A percentile compares a stretch with the other conserved stretches of the same genome.
These are phyloP conservation scores for Epinotia nisella DNA, from an alignment of 2,888 invertebrate genomes.

Conservation along the genomic window DNA sequence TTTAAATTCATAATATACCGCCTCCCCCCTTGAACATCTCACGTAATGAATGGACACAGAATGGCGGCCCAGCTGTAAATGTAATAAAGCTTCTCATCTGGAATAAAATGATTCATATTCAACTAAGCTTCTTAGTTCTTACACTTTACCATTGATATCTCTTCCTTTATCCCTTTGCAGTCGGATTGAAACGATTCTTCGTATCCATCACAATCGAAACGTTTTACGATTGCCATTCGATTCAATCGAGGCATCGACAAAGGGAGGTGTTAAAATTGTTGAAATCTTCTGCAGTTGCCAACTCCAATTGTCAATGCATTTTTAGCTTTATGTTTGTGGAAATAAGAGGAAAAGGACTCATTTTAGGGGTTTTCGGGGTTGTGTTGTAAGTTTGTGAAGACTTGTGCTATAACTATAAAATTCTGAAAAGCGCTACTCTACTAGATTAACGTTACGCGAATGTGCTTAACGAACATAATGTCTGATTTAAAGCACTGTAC, in stretches of 20 bases:
- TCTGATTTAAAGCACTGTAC: too few relatives aligned
- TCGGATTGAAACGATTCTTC: conserved; percentile 43
- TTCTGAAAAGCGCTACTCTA: conserved; percentile 21
- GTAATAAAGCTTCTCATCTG: background rate
- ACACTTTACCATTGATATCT: background rate
- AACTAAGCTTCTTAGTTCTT: background rate
- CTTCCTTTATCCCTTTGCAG: background rate
- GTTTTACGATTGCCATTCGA: conserved; percentile 77
- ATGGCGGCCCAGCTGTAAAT: background rate
- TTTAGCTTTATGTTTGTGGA: background rate
- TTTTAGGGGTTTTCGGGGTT: background rate
- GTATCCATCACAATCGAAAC: conserved; percentile 64
- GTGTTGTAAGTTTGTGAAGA: background rate
- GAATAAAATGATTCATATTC: background rate
- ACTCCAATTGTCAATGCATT: background rate
- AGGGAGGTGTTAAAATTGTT: conserved; percentile 56
- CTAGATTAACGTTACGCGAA: conserved; percentile 20
- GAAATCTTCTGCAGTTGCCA: conserved; percentile 22
- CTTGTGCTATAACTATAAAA: conserved; percentile 25
- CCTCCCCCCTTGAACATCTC: too few relatives aligned
- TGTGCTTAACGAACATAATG: background rate
- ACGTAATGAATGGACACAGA: too few relatives aligned
- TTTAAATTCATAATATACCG: too few relatives aligned
- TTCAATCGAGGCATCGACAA: conserved; percentile 76
- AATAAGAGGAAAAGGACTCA: conserved; percentile 37